These are phyloP conservation scores for Pemphredon lugubris DNA, from an alignment of 2,888 invertebrate species.

Conservation along the genomic window DNA sequence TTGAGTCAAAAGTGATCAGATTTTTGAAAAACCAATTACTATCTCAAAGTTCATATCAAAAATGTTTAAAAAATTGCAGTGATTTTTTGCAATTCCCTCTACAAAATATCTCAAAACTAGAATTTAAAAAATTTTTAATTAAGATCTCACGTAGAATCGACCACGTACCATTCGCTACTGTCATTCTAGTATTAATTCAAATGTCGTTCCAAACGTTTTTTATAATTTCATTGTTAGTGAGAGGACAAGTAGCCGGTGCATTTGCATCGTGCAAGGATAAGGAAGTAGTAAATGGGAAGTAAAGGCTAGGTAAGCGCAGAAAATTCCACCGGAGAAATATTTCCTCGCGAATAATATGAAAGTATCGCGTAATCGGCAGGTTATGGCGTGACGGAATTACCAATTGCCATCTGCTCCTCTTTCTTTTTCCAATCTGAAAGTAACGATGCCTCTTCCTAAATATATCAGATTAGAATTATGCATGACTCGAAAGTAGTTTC, in stretches of 20 bases:
- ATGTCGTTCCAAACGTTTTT: background rate
- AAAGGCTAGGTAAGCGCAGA: background rate
- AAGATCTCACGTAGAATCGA: too few relatives aligned
- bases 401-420: slow-evolving; percentile 11
- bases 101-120: too few relatives aligned
- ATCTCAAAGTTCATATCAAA: too few relatives aligned
- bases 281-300: background rate
- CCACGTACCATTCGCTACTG: too few relatives aligned
- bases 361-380: slow-evolving; percentile 6
- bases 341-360: slow-evolving; percentile 11
- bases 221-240: background rate
- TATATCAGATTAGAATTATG: too few relatives aligned
- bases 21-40: too few relatives aligned
- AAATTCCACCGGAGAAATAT: slow-evolving; percentile 1
- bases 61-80: too few relatives aligned
- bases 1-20: too few relatives aligned
- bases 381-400: slow-evolving; percentile 8
- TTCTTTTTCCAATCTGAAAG: background rate
- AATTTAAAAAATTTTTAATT: too few relatives aligned
- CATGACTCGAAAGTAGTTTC: too few relatives aligned
- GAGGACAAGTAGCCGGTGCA: background rate
- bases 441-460: background rate
- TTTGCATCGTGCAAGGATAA: slow-evolving; percentile 9
- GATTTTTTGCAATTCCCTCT: too few relatives aligned
- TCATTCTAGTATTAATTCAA: too few relatives aligned